Percentiles rank a stretch among this genome's conserved stretches.
Conservation (phyloP, 1,140 invertebrate genomes). For the Cardiocondyla obscurior region DNA sequence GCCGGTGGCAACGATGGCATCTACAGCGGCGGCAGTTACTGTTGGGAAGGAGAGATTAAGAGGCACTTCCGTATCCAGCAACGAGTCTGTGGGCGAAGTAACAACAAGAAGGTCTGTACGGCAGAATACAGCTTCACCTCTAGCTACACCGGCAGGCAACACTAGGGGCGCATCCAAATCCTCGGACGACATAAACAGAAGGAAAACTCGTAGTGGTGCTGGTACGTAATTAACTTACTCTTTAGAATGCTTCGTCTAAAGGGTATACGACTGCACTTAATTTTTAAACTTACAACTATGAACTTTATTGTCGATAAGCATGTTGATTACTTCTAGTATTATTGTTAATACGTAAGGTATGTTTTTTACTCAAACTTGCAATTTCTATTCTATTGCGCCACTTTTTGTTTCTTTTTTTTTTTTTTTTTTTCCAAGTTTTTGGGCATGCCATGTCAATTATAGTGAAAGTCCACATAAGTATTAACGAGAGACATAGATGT, state of each 20-base stretch:
- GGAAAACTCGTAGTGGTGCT: slow-evolving; percentile 83
- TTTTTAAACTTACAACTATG: background rate
- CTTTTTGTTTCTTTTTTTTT: background rate
- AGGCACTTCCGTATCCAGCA: slow-evolving; percentile 79
- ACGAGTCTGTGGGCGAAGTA: slow-evolving; percentile 79
- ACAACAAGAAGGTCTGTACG: slow-evolving; percentile 81
- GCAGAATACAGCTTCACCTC: slow-evolving; percentile 81
- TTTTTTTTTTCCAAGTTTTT: background rate
- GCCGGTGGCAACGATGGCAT: slow-evolving; percentile 27
- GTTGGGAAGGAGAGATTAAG: slow-evolving; percentile 81
- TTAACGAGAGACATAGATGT: slow-evolving; percentile 9
- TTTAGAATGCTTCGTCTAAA: background rate
- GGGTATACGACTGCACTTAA: background rate
- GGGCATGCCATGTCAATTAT: background rate
- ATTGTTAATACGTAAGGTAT: background rate
- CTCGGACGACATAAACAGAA: slow-evolving; percentile 82
- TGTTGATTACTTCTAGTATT: background rate
- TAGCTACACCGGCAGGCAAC: slow-evolving; percentile 82
- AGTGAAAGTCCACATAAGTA: background rate
- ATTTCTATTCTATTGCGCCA: background rate
- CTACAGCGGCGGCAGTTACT: slow-evolving; percentile 60
- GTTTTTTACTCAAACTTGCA: slow-evolving; percentile 3
- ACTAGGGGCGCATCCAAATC: slow-evolving; percentile 82
- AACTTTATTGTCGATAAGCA: slow-evolving; percentile 18
- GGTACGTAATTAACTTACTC: slow-evolving; percentile 76